These are phyloP conservation scores for Oryzaephilus surinamensis DNA, from an alignment of 1,140 invertebrate genomes.

Conservation along the genomic window DNA sequence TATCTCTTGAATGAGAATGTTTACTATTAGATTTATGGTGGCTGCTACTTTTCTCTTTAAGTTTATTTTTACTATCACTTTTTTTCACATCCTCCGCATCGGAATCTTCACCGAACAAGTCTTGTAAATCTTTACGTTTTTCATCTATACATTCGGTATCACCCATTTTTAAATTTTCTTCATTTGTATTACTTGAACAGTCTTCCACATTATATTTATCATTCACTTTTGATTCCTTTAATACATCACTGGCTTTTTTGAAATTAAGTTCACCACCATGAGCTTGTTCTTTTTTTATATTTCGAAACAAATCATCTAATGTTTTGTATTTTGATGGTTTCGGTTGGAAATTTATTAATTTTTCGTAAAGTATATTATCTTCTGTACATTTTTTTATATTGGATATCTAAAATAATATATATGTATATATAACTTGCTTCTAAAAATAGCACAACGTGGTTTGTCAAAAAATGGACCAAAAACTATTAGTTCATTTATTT, in stretches of 20 bases:
- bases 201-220: too few species aligned
- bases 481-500: too few species aligned
- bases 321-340: constrained; percentile 36
- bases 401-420: constrained; percentile 35
- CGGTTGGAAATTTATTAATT: constrained; percentile 31
- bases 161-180: too few species aligned
- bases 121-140: constrained; percentile 7
- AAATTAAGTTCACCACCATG: too few species aligned
- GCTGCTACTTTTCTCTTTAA: background rate
- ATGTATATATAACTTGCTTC: too few species aligned
- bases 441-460: too few species aligned
- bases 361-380: constrained; percentile 26
- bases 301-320: constrained; percentile 36
- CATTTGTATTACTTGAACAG: too few species aligned
- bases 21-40: constrained; percentile 12
- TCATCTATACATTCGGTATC: constrained; percentile 4
- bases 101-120: constrained; percentile 20
- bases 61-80: background rate
- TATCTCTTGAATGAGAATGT: background rate
- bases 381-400: constrained; percentile 35
- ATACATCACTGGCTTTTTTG: constrained; percentile 8
- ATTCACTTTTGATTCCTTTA: too few species aligned
- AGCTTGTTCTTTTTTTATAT: constrained; percentile 29
- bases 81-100: constrained; percentile 32
- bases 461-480: too few species aligned